Base-by-base conservation (phyloP, 1,140 invertebrate species). In the Trachelipus rathkii region DNA sequence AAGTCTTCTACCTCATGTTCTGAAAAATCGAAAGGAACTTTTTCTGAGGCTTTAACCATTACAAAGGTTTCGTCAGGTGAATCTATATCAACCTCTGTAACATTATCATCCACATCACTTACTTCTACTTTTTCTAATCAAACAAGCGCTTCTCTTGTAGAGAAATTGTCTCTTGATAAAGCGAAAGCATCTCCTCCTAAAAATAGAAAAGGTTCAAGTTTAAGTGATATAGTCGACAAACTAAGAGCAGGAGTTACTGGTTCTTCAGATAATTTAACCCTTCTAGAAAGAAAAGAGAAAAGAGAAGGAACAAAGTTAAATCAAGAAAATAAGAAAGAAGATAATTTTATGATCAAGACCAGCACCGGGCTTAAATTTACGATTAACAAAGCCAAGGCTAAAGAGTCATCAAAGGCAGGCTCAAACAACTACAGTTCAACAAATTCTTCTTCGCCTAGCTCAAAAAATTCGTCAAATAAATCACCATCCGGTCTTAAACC, bases 351-450 rank as follows among this genome's bases (percentile, higher is more conserved):
- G 89, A 91, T 94, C 0, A 94, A 94, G 82, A 90, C 90, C 80
- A 91, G 90, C 0, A 93, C 93, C 82, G 93, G 93, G 0, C 92
- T 95, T 85, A 95, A 95, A 84, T 89, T 95, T 11, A 95, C 93
- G 0, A 93, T 95, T 10, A 95, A 94, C 82, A 95, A 95, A 86
- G 93, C 92, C 0, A 83, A 83, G 81, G 87, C 90, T 74, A 90
- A 88, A n/a, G 91, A 91, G 76, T 74, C 66, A 60, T 79, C 74
- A 72, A 13, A 89, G 88, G 15, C 86, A 85, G 9, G 85, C 86
- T 82, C 75, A 82, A 78, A 74, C 86, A 83, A 80, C 83, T 78
- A 83, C 86, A 60, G 19, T 60, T 60, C 50, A 15, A 3, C 50
- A 19, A 60, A 60, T 23, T 83, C 85, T 0, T 44, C 73, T n/a